Evolutionary conservation across 2,888 invertebrate species (phyloP).

Genomic region (Caenorhabditis sinica): DNA sequence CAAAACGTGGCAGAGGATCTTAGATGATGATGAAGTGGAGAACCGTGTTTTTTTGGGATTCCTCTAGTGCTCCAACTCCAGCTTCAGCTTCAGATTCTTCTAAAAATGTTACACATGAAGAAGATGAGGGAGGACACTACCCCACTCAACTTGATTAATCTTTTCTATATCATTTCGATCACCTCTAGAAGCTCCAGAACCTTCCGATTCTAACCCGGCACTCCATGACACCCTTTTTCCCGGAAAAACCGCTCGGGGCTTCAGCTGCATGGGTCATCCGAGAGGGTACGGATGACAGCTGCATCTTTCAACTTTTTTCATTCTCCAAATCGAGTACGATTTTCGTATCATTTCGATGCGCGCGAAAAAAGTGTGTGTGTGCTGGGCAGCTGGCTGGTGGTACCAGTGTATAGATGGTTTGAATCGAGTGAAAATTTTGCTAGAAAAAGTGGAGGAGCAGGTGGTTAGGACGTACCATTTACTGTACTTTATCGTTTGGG

Average conservation of each 20-base stretch:
- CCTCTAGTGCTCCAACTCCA: not conserved
- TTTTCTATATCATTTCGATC: conserved; percentile 31
- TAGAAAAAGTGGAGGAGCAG: not conserved
- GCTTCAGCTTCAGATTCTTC: not conserved
- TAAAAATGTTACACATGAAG: conserved; percentile 23
- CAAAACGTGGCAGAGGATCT: not conserved
- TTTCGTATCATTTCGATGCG: conserved; percentile 1
- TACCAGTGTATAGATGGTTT: conserved; percentile 12
- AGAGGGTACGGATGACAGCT: conserved; percentile 18
- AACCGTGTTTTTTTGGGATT: conserved; percentile 13
- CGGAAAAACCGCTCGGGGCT: not conserved
- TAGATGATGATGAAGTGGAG: not conserved
- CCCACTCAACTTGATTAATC: conserved; percentile 31
- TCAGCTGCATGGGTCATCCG: conserved; percentile 11
- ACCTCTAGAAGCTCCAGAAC: no score
- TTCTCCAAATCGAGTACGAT: conserved; percentile 3
- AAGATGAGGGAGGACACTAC: not conserved
- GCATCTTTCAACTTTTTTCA: not conserved
- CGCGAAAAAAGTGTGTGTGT: not conserved
- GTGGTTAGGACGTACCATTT: no score
- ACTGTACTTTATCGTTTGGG: no score
- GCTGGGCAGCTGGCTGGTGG: conserved; percentile 23
- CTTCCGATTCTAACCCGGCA: no score
- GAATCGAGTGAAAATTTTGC: not conserved
- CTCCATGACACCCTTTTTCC: conserved; percentile 12